Conservation (phyloP, 2,113 vertebrate species). For the Rhea pennata region DNA sequence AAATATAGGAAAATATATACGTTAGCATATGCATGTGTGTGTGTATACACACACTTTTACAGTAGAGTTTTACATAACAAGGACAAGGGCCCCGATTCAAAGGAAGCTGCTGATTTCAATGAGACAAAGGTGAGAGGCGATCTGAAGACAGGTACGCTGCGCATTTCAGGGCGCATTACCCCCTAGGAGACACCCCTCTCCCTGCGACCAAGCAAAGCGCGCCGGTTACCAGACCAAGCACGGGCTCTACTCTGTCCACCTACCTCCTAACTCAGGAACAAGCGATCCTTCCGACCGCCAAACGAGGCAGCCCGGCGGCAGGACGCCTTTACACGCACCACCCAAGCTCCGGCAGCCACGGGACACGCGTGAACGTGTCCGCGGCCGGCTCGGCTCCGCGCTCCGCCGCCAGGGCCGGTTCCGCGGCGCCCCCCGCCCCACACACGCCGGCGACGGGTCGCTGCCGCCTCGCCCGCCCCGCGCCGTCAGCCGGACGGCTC, state of each 20-base stretch:
- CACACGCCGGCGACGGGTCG: background rate
- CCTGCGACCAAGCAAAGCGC: background rate
- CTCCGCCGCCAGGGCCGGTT: too few species aligned
- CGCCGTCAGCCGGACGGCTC: too few species aligned
- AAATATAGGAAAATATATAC: accelerated
- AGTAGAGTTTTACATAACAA: too few species aligned
- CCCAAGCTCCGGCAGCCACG: too few species aligned
- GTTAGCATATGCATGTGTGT: accelerated
- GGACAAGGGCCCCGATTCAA: too few species aligned
- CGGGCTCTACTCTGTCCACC: background rate
- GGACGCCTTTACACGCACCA: background rate
- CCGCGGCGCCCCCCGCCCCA: too few species aligned
- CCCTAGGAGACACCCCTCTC: background rate
- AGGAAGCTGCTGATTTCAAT: accelerated
- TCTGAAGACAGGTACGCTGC: too few species aligned
- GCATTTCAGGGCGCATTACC: background rate
- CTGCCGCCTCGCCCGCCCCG: background rate
- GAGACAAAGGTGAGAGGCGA: accelerated
- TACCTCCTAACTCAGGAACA: background rate
- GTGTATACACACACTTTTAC: too few species aligned
- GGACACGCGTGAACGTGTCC: too few species aligned
- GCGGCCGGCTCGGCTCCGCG: too few species aligned
- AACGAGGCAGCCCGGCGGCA: too few species aligned
- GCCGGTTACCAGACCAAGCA: background rate
- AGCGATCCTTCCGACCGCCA: background rate